Percentiles rank a stretch among this genome's conserved stretches.
phyloP scores from a whole-genome alignment of 2,797 vertebrate species.

The Sebastes aleutianus region DNA sequence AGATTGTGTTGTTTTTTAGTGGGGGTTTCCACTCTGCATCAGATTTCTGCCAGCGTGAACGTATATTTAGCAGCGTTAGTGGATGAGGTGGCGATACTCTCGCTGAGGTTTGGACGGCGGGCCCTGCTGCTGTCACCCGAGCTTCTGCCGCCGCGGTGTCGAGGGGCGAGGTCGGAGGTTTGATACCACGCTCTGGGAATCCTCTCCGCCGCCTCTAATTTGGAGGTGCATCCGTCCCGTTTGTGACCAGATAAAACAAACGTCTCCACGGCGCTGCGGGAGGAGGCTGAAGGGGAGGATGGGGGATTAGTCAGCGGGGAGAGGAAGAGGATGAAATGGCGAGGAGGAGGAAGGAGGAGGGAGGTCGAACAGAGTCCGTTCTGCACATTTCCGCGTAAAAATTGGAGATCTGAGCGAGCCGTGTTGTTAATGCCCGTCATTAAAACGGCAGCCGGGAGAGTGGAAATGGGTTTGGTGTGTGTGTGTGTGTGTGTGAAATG shows the following conservation, averaged over 20 bases:
- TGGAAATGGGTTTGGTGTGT: conserved; percentile 43
- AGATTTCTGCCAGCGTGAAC: not conserved
- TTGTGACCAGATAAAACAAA: conserved; percentile 38
- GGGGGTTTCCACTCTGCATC: not conserved
- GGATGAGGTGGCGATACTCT: conserved; percentile 13
- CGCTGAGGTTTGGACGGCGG: conserved; percentile 22
- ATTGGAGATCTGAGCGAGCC: conserved; percentile 56
- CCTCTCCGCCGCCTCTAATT: conserved; percentile 35
- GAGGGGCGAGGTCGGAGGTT: conserved; percentile 24
- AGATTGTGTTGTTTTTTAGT: not conserved
- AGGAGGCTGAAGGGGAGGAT: not conserved
- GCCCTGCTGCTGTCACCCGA: conserved; percentile 8
- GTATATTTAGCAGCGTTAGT: not conserved
- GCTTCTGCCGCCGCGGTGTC: not conserved
- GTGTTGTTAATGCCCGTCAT: conserved; percentile 50
- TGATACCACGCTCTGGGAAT: conserved; percentile 16
- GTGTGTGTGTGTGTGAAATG: conserved; percentile 25
- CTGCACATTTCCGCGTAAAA: conserved; percentile 57
- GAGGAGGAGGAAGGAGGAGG: not conserved
- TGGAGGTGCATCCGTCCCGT: conserved; percentile 20
- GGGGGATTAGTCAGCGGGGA: conserved; percentile 20
- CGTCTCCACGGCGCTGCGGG: not conserved
- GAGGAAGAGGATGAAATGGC: conserved; percentile 4
- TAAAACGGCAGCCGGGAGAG: conserved; percentile 48
- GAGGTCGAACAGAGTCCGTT: conserved; percentile 32